Evolutionary conservation across 1,140 invertebrate genomes (phyloP), one percentile per base, ranked within the genome.

Genomic region (Daktulosphaira vitifoliae): DNA sequence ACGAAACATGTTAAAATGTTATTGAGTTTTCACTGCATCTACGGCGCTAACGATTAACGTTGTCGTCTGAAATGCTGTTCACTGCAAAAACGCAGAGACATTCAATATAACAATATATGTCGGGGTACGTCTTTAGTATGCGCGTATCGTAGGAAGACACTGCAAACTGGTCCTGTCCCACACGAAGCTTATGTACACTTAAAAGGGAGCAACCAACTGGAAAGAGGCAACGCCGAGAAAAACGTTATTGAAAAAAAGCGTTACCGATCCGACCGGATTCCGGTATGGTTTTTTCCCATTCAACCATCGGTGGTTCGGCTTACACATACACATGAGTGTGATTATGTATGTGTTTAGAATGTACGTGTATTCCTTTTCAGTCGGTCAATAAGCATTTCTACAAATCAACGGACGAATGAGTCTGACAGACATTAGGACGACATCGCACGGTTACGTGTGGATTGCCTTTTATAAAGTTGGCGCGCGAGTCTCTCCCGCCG

Each of bases 11-110:
- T n/a, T n/a, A n/a, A 25, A 39, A 33, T 11, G 29, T 11, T 51
- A 59, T 44, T 44, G 54, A 59, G 54, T 59, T 59, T 44, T 59
- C 23, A 59, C 38, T 20, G 42, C 15, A 18, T n/a, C 37, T 9
- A 38, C 54, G 54, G 54, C 54, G 54, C 54, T 59, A 59, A 59
- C 39, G 54, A 59, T 59, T 59, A 59, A 38, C 54, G 37, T 22
- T 8, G 53, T 18, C 20, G 38, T 56, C 22, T 33, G 5, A 5
- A 33, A 33, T 33, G 11, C 38, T 22, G 53, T 15, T 5, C 25
- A 11, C 2, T 15, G 26, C 29, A n/a, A n/a, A n/a, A n/a, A n/a
- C n/a, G n/a, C n/a, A n/a, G n/a, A n/a, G 51, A 7, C 29, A 11
- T 5, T 7, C 16, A 26, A 11, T 49, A 25, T 26, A 11, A 23